A percentile compares a stretch with the other conserved stretches of the same genome.
phyloP scores from a whole-genome alignment of 2,888 invertebrate species.

The Trissonchulus sp. region DNA sequence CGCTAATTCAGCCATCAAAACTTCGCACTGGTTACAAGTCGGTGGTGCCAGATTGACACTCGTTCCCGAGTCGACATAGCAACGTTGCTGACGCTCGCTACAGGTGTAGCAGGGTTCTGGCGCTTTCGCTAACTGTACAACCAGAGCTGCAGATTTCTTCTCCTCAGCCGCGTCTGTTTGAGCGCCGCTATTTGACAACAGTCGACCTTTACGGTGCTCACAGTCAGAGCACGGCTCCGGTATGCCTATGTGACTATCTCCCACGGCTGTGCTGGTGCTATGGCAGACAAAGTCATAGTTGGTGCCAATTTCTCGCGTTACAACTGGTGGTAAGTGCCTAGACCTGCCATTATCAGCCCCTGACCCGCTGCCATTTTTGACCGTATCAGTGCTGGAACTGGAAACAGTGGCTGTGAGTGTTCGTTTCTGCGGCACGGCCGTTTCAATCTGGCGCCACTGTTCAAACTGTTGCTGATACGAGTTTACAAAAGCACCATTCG shows the following conservation, averaged over 20 bases:
- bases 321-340: not conserved
- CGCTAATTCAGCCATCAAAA: not conserved
- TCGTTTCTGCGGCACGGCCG: not conserved
- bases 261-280: not conserved
- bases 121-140: too few species aligned
- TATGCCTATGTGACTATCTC: not conserved
- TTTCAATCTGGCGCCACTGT: not conserved
- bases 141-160: too few species aligned
- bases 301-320: not conserved
- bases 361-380: not conserved
- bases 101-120: not conserved
- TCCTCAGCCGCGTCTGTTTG: slow-evolving; percentile 1
- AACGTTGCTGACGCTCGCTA: not conserved
- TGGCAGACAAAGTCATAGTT: not conserved
- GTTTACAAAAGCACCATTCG: not conserved
- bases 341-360: not conserved
- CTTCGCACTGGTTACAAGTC: not conserved
- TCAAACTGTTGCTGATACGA: too few species aligned
- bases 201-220: not conserved
- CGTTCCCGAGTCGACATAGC: not conserved
- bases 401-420: not conserved
- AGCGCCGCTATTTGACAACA: not conserved
- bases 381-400: not conserved
- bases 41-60: not conserved
- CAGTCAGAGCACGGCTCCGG: not conserved